Evolutionary conservation across 2,113 vertebrate species (phyloP).

Genomic region (Romanogobio albipinnatus): DNA sequence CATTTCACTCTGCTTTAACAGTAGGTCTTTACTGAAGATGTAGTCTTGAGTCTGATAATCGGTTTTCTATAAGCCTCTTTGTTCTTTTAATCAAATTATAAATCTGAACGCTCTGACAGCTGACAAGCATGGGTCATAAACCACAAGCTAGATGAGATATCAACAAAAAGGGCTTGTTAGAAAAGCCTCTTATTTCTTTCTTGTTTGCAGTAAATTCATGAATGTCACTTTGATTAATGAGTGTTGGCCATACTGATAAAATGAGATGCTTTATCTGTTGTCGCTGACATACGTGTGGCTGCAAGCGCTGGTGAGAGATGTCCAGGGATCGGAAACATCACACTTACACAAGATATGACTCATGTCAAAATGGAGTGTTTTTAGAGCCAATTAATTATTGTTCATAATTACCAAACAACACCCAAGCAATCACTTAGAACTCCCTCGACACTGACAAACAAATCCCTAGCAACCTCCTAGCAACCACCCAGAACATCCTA

Average conservation of each 20-base stretch:
- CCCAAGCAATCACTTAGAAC: too few relatives aligned
- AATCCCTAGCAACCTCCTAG: too few relatives aligned
- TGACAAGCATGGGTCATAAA: slow-evolving; percentile 10
- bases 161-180: slow-evolving; percentile 2
- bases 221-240: slow-evolving; percentile 53
- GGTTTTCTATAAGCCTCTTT: slow-evolving; percentile 1
- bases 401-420: neutral
- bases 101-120: slow-evolving; percentile 14
- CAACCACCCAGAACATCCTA: too few relatives aligned
- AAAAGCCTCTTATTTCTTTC: slow-evolving; percentile 9
- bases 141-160: neutral
- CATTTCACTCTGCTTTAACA: neutral
- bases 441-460: too few relatives aligned
- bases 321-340: neutral
- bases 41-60: neutral
- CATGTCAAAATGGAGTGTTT: neutral
- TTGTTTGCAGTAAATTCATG: slow-evolving; percentile 13
- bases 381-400: neutral
- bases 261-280: slow-evolving; percentile 42
- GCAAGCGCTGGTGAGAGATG: neutral
- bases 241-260: slow-evolving; percentile 45
- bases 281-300: slow-evolving; percentile 31
- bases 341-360: neutral
- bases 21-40: neutral
- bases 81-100: slow-evolving; percentile 22